These are phyloP conservation scores for Verasper variegatus DNA, from an alignment of 2,113 vertebrate species.

Conservation along the genomic window DNA sequence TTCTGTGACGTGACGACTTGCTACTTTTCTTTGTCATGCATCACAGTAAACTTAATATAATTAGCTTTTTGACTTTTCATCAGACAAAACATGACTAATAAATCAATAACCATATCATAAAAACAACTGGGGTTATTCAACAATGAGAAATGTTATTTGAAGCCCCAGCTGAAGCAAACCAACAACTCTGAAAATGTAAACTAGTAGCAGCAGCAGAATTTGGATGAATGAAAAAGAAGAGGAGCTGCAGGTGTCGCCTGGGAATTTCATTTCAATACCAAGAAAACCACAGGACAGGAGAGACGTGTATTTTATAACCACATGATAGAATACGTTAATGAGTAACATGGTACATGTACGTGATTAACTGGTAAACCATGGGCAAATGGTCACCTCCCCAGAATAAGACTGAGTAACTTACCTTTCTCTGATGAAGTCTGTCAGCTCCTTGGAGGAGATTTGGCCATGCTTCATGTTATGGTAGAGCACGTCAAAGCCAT, in stretches of 20 bases:
- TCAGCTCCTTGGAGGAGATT: slow-evolving; percentile 95
- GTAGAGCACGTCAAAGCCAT: slow-evolving; percentile 97
- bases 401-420: slow-evolving; percentile 66
- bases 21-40: neutral
- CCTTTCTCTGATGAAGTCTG: slow-evolving; percentile 98
- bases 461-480: slow-evolving; percentile 99
- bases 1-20: neutral
- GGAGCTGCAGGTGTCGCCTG: neutral
- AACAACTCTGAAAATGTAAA: neutral
- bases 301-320: neutral
- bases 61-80: neutral
- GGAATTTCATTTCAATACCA: neutral
- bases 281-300: slow-evolving; percentile 6
- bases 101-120: too few species aligned
- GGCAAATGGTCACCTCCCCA: neutral
- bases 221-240: slow-evolving; percentile 3
- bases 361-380: too few species aligned
- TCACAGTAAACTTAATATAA: neutral
- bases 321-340: neutral
- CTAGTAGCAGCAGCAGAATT: neutral
- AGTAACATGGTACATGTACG: neutral
- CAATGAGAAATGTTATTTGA: neutral
- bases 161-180: too few species aligned
- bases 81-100: neutral
- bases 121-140: too few species aligned